Evolutionary conservation across 1,140 invertebrate species (phyloP).

Genomic region (Mesaphorura yosii): DNA sequence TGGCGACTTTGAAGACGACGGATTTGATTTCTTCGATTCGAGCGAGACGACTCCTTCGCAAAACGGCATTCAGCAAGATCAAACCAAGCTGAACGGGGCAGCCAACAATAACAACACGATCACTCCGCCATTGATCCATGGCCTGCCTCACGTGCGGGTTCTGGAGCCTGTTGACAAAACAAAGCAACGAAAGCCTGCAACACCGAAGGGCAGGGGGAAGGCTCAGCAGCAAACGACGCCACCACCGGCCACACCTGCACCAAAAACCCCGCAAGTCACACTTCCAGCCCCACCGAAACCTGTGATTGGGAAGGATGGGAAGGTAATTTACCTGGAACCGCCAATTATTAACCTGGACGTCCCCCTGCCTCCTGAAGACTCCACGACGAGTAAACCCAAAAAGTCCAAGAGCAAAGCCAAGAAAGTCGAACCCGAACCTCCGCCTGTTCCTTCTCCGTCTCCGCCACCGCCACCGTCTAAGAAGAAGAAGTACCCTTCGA

Average conservation of each 20-base stretch:
- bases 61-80: not conserved
- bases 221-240: not conserved
- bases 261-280: not conserved
- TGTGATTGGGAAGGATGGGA: not conserved
- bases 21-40: constrained; percentile 12
- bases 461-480: too few relatives aligned
- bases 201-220: not conserved
- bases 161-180: not conserved
- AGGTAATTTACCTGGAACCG: not conserved
- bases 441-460: not conserved
- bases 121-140: not conserved
- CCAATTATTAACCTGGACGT: not conserved
- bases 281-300: not conserved
- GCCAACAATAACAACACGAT: constrained; percentile 7
- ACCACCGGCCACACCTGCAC: not conserved
- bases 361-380: not conserved
- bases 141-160: not conserved
- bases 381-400: not conserved
- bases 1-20: constrained; percentile 28
- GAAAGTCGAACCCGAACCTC: not conserved
- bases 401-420: not conserved
- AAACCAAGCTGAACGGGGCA: not conserved
- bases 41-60: not conserved
- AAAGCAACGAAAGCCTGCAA: constrained; percentile 2
- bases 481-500: not conserved